Percentiles rank a stretch among this genome's conserved stretches.
These are phyloP conservation scores for Osmerus eperlanus DNA, from an alignment of 2,113 vertebrate species.

Conservation along the genomic window DNA sequence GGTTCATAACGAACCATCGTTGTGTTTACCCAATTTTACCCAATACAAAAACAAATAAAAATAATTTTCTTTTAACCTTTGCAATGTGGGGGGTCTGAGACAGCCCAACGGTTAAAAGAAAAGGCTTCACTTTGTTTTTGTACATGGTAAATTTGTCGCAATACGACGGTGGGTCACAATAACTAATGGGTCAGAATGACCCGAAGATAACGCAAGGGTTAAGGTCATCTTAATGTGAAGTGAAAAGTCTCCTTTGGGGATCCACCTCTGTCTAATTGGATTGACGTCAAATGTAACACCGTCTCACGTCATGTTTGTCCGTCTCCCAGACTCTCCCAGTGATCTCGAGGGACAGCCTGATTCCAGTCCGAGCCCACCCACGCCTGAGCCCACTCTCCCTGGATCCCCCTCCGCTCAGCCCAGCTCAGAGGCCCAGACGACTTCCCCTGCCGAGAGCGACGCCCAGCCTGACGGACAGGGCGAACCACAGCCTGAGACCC, in stretches of 20 bases:
- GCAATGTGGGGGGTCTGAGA: no score
- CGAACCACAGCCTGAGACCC: background rate
- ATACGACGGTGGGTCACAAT: no score
- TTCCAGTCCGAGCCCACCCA: background rate
- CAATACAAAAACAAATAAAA: no score
- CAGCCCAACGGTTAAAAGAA: no score
- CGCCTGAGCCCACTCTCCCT: conserved; percentile 4
- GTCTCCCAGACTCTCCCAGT: conserved; percentile 14
- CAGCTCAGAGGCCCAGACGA: conserved; percentile 7
- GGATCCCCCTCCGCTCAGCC: conserved; percentile 13
- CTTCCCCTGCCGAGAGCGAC: conserved; percentile 1
- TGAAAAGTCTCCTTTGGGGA: background rate
- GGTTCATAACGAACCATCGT: no score
- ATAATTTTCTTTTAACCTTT: no score
- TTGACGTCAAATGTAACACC: background rate
- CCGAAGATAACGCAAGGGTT: no score
- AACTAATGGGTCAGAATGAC: no score
- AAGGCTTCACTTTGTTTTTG: no score
- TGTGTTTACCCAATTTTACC: no score
- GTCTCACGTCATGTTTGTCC: background rate
- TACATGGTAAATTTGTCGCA: no score
- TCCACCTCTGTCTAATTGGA: background rate
- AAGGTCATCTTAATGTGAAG: no score
- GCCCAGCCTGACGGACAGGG: background rate
- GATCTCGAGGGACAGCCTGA: conserved; percentile 9